Conservation (phyloP, 2,888 invertebrate species). For the Oscheius sp. region DNA sequence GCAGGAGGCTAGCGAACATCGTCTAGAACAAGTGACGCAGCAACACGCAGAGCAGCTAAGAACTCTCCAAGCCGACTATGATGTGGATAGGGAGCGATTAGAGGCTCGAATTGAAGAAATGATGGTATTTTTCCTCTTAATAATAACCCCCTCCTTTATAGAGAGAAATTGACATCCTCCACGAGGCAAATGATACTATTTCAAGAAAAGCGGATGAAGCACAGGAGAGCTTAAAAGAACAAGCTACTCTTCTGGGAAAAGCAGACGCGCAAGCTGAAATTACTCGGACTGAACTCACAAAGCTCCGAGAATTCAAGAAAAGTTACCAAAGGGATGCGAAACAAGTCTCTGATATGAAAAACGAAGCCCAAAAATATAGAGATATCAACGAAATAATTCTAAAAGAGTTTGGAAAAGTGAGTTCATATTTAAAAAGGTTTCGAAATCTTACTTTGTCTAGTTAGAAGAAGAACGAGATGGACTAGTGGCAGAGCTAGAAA, state of each 20-base stretch:
- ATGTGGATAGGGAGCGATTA: conserved; percentile 30
- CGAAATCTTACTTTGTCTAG: conserved; percentile 17
- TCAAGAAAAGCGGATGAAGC: conserved; percentile 35
- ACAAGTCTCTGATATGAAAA: conserved; percentile 41
- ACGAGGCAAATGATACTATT: conserved; percentile 42
- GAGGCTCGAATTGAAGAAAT: conserved; percentile 43
- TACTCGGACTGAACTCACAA: conserved; percentile 37
- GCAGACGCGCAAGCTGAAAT: conserved; percentile 38
- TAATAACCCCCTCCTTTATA: no score
- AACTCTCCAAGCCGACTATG: conserved; percentile 33
- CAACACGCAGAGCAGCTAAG: conserved; percentile 23
- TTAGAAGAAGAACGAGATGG: conserved; percentile 51
- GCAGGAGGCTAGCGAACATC: conserved; percentile 35
- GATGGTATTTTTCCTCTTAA: conserved; percentile 38
- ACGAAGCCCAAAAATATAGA: conserved; percentile 49
- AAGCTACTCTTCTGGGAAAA: conserved; percentile 33
- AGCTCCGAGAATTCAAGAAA: conserved; percentile 41
- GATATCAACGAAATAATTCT: conserved; percentile 56
- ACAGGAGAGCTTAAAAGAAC: conserved; percentile 36
- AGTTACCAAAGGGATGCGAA: conserved; percentile 44
- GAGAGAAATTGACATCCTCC: conserved; percentile 40
- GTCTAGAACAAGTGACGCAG: conserved; percentile 40
- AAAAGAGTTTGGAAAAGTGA: conserved; percentile 43
- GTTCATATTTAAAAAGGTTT: background rate
- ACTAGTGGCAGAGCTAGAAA: conserved; percentile 39